Conservation (phyloP, 1,140 invertebrate species). For the Calephelis virginiensis region DNA sequence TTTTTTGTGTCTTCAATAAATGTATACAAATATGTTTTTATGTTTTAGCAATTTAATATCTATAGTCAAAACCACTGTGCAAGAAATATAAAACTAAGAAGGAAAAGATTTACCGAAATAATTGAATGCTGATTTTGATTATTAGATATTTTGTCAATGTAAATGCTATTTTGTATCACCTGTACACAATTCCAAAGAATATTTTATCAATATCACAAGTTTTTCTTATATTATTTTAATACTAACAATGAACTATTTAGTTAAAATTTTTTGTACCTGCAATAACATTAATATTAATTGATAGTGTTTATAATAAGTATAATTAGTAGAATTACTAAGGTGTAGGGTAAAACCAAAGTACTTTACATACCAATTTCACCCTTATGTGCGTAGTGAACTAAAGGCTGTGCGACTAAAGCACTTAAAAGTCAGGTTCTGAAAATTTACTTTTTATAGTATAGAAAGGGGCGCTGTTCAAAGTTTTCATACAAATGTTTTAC, state of each 20-base stretch:
- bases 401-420: no score
- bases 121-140: no score
- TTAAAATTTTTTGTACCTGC: constrained; percentile 16
- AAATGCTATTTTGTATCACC: neutral
- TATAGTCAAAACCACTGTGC: neutral
- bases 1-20: neutral
- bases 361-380: neutral
- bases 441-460: no score
- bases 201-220: constrained; percentile 6
- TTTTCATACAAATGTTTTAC: no score
- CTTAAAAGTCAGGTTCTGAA: no score
- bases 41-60: no score
- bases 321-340: neutral
- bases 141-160: neutral
- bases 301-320: constrained; percentile 14
- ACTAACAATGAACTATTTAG: constrained; percentile 15
- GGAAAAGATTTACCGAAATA: no score
- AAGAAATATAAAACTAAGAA: neutral
- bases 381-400: no score
- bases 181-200: constrained; percentile 12
- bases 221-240: constrained; percentile 11
- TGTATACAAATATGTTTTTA: no score
- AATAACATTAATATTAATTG: constrained; percentile 14
- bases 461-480: no score
- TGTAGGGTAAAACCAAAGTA: constrained; percentile 1